A percentile compares a stretch with the other conserved stretches of the same genome.
Conservation (phyloP, 2,797 vertebrate species). For the Salarias fasciatus region DNA sequence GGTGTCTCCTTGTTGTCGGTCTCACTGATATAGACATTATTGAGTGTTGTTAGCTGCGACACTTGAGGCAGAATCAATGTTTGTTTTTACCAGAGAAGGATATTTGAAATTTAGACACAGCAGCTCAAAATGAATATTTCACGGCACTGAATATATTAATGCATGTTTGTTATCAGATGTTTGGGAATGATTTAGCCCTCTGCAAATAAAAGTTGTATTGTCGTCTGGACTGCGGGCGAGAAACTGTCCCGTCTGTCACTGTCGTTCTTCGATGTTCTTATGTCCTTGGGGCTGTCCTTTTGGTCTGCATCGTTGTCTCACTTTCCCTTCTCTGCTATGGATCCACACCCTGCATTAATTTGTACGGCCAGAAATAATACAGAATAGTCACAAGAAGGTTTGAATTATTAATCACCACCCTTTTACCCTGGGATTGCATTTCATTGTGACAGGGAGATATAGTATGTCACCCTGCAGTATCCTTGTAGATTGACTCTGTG, state of each 20-base stretch:
- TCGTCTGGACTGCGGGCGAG: background rate
- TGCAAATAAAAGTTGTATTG: background rate
- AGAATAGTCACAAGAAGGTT: constrained; percentile 69
- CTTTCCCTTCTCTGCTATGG: constrained; percentile 46
- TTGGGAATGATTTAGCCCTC: background rate
- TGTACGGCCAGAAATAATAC: constrained; percentile 75
- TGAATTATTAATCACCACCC: constrained; percentile 82
- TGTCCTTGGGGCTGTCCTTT: constrained; percentile 45
- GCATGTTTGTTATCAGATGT: background rate
- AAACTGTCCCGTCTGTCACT: background rate
- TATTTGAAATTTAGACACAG: constrained; percentile 14
- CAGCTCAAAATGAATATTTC: constrained; percentile 1
- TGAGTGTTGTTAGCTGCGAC: constrained; percentile 70
- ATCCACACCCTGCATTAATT: constrained; percentile 70
- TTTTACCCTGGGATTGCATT: constrained; percentile 78
- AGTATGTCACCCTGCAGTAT: constrained; percentile 64
- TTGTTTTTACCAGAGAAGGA: constrained; percentile 39
- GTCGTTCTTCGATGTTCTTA: constrained; percentile 10
- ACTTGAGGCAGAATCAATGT: constrained; percentile 64
- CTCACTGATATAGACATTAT: constrained; percentile 65
- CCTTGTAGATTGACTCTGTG: constrained; percentile 42
- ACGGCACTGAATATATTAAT: background rate
- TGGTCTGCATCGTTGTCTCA: constrained; percentile 51
- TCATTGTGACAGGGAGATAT: constrained; percentile 59
- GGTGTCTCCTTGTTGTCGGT: constrained; percentile 63